Evolutionary conservation across 2,797 vertebrate genomes (phyloP), one percentile per base, ranked within the genome.

Genomic region (Synaphobranchus kaupii): DNA sequence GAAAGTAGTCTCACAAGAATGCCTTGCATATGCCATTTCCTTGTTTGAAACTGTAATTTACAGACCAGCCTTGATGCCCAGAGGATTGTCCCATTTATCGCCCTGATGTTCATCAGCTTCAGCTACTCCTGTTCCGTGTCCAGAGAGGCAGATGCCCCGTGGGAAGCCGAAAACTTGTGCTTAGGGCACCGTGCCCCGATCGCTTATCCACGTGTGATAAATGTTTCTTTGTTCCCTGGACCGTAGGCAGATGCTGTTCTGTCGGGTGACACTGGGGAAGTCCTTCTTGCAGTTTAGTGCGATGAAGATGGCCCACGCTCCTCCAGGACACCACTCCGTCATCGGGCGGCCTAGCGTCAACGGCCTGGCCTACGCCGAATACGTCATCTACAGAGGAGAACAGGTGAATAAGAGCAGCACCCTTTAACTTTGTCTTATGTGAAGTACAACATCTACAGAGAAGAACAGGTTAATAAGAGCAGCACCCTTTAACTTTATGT

Each of bases 281-380:
- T 99, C 98, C 86, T 99, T 99, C 91, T 95, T 99, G 86, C 98
- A 99, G 91, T 99, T 99, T 95, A 99, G 98, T 93, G 99, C 98
- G 85, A 99, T 99, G 98, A 99, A 99, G 93, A 99, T 99, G 98
- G 98, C 98, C 84, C 98, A 99, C 0, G 98, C 98, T 1, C 98
- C 98, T 1, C 98, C 98, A 0, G 98, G 98, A 22, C 98, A 99
- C 94, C 98, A 99, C 92, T 99, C 98, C 0, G 98, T 99, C 28
- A 99, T 99, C 0, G 98, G 98, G 84, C 95, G 98, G 76, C 98
- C 98, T 28, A 99, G 98, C 0, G 98, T 99, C 63, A 99, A 99
- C 0, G 98, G 98, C 71, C 95, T 99, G 71, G 98, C 98, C 0
- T 99, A 99, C 0, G 98, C 98, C 0, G 98, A 99, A 28, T 99